A percentile compares a stretch with the other conserved stretches of the same genome.
These are phyloP conservation scores for Macroglossus sobrinus DNA, from an alignment of 2,113 vertebrate species.

Conservation along the genomic window DNA sequence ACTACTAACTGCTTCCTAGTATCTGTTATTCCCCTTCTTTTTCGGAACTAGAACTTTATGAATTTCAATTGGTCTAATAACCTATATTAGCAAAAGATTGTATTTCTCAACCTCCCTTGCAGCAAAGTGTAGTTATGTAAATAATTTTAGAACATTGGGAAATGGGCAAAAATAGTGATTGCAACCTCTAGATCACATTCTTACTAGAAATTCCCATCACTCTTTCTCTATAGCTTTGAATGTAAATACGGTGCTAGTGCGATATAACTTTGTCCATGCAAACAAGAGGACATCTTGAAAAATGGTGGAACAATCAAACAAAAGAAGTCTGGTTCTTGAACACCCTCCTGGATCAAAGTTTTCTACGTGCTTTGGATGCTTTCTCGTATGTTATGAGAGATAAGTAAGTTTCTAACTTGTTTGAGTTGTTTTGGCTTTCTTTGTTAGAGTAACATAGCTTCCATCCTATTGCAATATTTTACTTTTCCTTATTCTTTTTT, in stretches of 20 bases:
- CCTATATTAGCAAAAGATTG: not conserved
- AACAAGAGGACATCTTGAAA: not conserved
- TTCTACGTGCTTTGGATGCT: not conserved
- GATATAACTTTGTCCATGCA: not conserved
- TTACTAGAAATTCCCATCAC: not conserved
- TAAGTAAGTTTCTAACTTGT: not conserved
- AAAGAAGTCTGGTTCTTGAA: not conserved
- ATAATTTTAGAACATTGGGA: not conserved
- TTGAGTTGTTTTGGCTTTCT: not conserved
- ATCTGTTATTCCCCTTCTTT: not conserved
- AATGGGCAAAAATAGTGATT: not conserved
- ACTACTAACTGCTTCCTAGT: not conserved
- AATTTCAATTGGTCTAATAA: not conserved
- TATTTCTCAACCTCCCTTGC: not conserved
- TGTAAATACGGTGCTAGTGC: not conserved
- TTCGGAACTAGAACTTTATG: not conserved
- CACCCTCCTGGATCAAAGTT: not conserved
- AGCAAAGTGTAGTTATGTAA: not conserved
- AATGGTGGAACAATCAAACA: not conserved
- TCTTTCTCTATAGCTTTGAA: not conserved
- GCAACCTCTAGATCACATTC: not conserved
- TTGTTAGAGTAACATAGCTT: not conserved
- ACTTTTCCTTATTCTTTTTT: not conserved
- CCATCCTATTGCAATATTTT: not conserved
- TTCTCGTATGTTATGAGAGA: not conserved